These are phyloP conservation scores for Drosophila lini DNA, from an alignment of 1,140 invertebrate species.

Conservation along the genomic window DNA sequence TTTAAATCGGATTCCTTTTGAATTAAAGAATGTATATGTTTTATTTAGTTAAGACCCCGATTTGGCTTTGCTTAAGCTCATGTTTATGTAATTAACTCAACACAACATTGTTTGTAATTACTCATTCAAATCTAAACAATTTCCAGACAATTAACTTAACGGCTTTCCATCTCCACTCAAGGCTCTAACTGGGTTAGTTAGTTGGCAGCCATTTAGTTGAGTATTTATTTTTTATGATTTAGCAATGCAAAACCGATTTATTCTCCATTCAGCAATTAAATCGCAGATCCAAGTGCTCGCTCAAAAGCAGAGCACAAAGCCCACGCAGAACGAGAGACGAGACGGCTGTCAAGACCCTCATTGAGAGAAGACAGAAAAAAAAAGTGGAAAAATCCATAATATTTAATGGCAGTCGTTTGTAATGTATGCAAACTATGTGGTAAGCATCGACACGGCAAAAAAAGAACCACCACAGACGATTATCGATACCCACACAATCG, in stretches of 20 bases:
- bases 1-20: neutral
- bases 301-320: constrained; percentile 37
- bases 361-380: constrained; percentile 14
- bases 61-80: neutral
- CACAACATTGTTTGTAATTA: constrained; percentile 5
- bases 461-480: constrained; percentile 44
- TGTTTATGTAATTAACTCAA: constrained; percentile 3
- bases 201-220: constrained; percentile 31
- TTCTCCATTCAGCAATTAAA: constrained; percentile 35
- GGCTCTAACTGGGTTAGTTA: constrained; percentile 24
- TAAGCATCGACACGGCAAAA: constrained; percentile 36
- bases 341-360: constrained; percentile 6
- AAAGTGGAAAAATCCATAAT: constrained; percentile 45
- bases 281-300: constrained; percentile 24
- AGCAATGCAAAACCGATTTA: constrained; percentile 18
- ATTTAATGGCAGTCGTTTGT: constrained; percentile 49
- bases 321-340: constrained; percentile 29
- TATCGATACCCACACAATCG: constrained; percentile 65
- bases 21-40: neutral
- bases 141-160: constrained; percentile 22
- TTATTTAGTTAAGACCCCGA: neutral
- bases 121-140: constrained; percentile 18
- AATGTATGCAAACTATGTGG: constrained; percentile 68
- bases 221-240: constrained; percentile 15
- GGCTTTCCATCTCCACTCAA: neutral